Evolutionary conservation across 2,888 invertebrate genomes (phyloP).

Genomic region (Chorisops tibialis): DNA sequence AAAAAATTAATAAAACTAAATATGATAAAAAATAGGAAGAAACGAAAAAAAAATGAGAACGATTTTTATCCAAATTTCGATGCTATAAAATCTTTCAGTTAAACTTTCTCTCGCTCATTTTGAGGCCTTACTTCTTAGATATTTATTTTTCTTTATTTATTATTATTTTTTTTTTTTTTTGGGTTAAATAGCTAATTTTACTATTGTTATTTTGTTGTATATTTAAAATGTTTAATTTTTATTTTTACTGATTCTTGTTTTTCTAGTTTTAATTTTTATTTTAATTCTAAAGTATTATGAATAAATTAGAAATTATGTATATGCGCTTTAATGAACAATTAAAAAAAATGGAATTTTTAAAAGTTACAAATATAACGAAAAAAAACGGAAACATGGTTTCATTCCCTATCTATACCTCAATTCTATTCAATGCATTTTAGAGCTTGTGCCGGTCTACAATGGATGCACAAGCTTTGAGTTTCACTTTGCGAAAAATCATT

Average conservation of each 20-base stretch:
- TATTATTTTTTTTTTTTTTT: constrained; percentile 27
- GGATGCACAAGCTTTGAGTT: too few relatives aligned
- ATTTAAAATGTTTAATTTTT: constrained; percentile 4
- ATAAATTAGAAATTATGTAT: constrained; percentile 21
- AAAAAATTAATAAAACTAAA: too few relatives aligned
- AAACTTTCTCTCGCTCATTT: constrained; percentile 18
- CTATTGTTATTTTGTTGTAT: constrained; percentile 6
- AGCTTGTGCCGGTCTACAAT: too few relatives aligned
- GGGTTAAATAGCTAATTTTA: constrained; percentile 11
- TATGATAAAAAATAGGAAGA: not conserved
- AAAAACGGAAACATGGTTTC: too few relatives aligned
- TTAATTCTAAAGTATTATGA: constrained; percentile 2
- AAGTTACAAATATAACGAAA: too few relatives aligned
- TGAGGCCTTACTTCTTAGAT: constrained; percentile 26
- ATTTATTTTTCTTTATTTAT: not conserved
- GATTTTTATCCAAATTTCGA: not conserved
- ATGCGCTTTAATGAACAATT: constrained; percentile 25
- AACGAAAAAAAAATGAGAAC: not conserved
- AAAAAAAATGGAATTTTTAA: constrained; percentile 22
- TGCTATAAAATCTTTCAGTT: not conserved
- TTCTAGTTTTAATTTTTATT: constrained; percentile 9
- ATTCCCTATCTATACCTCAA: too few relatives aligned
- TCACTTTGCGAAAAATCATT: too few relatives aligned
- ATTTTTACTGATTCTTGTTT: not conserved
- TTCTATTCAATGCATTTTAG: too few relatives aligned